Conservation (phyloP, 2,888 invertebrate species). For the Trypoxylon attenuatum region DNA sequence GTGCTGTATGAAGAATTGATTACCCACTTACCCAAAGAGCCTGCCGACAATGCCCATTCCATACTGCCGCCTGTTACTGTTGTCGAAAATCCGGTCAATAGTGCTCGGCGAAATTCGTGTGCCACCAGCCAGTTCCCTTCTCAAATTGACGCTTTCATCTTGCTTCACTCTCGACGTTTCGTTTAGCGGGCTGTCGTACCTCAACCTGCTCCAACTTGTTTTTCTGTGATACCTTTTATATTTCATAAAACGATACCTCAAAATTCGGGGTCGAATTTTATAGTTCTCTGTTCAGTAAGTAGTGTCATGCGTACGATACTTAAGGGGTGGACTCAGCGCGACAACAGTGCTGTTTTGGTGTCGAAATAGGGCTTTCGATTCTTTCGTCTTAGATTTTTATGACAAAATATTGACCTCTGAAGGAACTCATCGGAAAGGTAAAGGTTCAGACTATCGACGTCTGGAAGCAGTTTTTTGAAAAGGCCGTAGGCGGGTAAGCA, state of each 20-base stretch:
- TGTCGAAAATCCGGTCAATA: constrained; percentile 91
- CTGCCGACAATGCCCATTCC: constrained; percentile 89
- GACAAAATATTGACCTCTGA: too few species aligned
- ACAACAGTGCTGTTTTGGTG: neutral
- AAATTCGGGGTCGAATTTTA: neutral
- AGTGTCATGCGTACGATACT: too few species aligned
- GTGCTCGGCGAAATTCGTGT: constrained; percentile 85
- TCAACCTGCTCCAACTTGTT: constrained; percentile 69
- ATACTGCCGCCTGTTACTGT: constrained; percentile 90
- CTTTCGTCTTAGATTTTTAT: too few species aligned
- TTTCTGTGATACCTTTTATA: constrained; percentile 64
- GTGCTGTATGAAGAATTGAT: too few species aligned
- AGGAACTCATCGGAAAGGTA: too few species aligned
- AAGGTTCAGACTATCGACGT: too few species aligned
- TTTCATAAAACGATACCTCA: constrained; percentile 21
- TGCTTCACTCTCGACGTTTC: constrained; percentile 44
- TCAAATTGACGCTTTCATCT: constrained; percentile 61
- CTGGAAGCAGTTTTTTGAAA: too few species aligned
- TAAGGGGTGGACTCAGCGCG: too few species aligned
- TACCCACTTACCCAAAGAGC: constrained; percentile 81
- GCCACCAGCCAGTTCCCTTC: constrained; percentile 76
- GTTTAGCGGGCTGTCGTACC: constrained; percentile 52
- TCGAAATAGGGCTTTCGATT: neutral
- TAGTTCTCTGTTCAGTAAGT: too few species aligned
- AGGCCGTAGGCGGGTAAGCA: too few species aligned